Base-by-base conservation (phyloP, 2,113 vertebrate genomes). In the Muntiacus muntjak region DNA sequence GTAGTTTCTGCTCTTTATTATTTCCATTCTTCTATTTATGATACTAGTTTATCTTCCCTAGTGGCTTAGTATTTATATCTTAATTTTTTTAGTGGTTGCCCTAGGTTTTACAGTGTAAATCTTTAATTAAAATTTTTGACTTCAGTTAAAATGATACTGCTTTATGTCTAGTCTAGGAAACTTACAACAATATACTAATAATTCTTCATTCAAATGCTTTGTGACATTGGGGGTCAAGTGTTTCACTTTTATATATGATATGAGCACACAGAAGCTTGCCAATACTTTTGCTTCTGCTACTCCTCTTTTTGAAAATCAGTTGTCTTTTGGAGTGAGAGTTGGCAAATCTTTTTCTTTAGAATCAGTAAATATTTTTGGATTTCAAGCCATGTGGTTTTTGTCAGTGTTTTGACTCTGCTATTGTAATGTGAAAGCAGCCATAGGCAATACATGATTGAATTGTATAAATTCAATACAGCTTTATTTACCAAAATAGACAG, bases 41-140 rank as follows among this genome's bases (percentile, higher is more conserved):
- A 84, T 52, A 71, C 23, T 47, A 79, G 64, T 95, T 95, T 82
- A 87, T 83, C 76, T 67, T 78, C 15, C 54, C 33, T 54, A 16
- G 47, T 87, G 93, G 43, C 25, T 95, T 91, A 55, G 88, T 89
- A 78, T 83, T 95, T 82, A 67, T 36, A 45, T 78, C 47, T 83
- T n/a, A 76, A 82, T 15, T n/a, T 86, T 85, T 96, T 94, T 89
- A 87, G 81, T 30, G 21, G 26, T 89, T 90, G 60, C n/a, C 52
- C 47, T 52, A 62, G 54, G 40, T 82, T 90, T 95, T 76, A 90
- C 8, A 55, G 25, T 36, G 17, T 30, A 16, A 36, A 89, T 86
- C 67, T 86, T 92, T 89, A 91, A 79, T 91, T 88, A 60, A 86
- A 93, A 91, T 67, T 83, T 58, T 50, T 78, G 25, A 93, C 82